phyloP scores from a whole-genome alignment of 2,888 invertebrate genomes.

The Perithous albicinctus region DNA sequence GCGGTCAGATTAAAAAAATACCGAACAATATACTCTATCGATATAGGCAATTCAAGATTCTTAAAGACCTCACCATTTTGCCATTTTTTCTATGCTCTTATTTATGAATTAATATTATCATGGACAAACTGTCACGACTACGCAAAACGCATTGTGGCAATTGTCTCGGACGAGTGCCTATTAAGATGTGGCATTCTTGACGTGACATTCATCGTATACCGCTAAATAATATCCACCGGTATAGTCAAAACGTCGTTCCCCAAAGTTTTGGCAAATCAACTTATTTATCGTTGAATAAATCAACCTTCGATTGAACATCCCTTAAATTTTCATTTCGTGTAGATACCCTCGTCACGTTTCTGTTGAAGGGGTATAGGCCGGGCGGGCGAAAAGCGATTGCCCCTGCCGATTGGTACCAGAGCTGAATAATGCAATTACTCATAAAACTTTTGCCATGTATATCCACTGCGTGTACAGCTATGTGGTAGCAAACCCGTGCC shows the following conservation, averaged over 20 bases:
- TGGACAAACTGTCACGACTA: too few species aligned
- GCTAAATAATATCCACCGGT: neutral
- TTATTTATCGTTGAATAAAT: slow-evolving; percentile 24
- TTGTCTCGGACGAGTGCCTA: too few species aligned
- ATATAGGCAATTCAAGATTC: too few species aligned
- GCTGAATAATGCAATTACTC: slow-evolving; percentile 59
- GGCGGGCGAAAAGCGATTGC: slow-evolving; percentile 48
- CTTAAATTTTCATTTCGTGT: slow-evolving; percentile 21
- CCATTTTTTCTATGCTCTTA: too few species aligned
- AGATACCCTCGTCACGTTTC: slow-evolving; percentile 27
- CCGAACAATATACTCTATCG: too few species aligned
- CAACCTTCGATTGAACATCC: slow-evolving; percentile 27
- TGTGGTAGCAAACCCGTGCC: slow-evolving; percentile 25
- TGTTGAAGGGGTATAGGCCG: slow-evolving; percentile 9
- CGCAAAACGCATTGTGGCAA: too few species aligned
- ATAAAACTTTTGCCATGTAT: slow-evolving; percentile 53
- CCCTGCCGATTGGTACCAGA: slow-evolving; percentile 43
- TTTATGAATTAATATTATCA: too few species aligned
- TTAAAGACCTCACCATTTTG: too few species aligned
- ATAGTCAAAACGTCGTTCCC: neutral
- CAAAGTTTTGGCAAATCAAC: slow-evolving; percentile 12
- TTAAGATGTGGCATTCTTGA: too few species aligned
- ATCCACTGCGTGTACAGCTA: slow-evolving; percentile 12
- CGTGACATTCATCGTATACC: neutral
- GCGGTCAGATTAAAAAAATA: too few species aligned